Conservation (phyloP, 2,888 invertebrate species). For the Alloplasta piceator region DNA sequence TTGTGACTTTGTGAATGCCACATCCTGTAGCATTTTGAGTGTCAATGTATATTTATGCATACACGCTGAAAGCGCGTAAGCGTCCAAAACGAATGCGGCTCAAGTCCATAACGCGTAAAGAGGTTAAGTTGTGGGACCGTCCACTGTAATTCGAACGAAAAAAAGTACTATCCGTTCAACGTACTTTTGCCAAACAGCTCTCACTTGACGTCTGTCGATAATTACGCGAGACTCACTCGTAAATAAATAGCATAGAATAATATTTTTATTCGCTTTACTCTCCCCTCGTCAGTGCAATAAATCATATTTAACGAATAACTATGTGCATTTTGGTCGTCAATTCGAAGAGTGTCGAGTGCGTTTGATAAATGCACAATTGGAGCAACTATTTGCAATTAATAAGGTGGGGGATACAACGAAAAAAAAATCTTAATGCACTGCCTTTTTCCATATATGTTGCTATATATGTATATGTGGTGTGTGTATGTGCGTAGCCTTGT, state of each 20-base stretch:
- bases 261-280: slow-evolving; percentile 33
- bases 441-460: no score
- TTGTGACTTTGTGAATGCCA: no score
- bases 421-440: no score
- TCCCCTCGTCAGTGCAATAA: slow-evolving; percentile 4
- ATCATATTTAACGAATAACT: slow-evolving; percentile 28
- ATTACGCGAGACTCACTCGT: slow-evolving; percentile 45
- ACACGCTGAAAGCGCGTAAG: no score
- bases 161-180: background rate
- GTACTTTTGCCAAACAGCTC: background rate
- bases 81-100: no score
- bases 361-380: slow-evolving; percentile 57
- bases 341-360: slow-evolving; percentile 41
- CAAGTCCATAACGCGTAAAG: no score
- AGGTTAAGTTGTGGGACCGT: no score
- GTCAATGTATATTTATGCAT: no score
- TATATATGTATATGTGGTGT: background rate
- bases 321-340: slow-evolving; percentile 37
- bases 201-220: slow-evolving; percentile 58
- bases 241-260: slow-evolving; percentile 57
- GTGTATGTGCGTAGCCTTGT: slow-evolving; percentile 8
- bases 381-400: slow-evolving; percentile 54
- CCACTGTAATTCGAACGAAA: no score
- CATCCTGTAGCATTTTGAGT: no score
- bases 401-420: slow-evolving; percentile 34